phyloP scores from a whole-genome alignment of 2,888 invertebrate species.

The Phaonia tiefii region DNA sequence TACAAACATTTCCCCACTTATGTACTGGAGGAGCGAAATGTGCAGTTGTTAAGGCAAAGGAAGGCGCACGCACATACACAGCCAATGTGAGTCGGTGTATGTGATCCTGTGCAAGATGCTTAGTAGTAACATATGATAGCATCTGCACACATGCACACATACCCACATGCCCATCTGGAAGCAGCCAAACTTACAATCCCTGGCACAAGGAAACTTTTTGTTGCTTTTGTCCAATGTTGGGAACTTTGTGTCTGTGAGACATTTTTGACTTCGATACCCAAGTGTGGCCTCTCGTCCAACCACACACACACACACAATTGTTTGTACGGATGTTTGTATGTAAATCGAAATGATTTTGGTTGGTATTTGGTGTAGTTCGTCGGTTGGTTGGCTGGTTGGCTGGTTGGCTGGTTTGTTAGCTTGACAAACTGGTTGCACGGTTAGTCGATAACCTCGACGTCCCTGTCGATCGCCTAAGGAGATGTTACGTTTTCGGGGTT shows the following conservation, averaged over 20 bases:
- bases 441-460: slow-evolving; percentile 71
- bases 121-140: slow-evolving; percentile 70
- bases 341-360: slow-evolving; percentile 50
- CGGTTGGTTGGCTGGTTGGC: slow-evolving; percentile 45
- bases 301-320: slow-evolving; percentile 10
- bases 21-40: neutral
- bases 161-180: slow-evolving; percentile 26
- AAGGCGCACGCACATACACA: slow-evolving; percentile 41
- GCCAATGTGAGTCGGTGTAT: slow-evolving; percentile 62
- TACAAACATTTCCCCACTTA: neutral
- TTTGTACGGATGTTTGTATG: neutral
- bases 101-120: slow-evolving; percentile 68
- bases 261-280: slow-evolving; percentile 34
- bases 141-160: slow-evolving; percentile 68
- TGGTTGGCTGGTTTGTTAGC: slow-evolving; percentile 72
- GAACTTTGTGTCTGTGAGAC: slow-evolving; percentile 36
- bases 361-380: slow-evolving; percentile 36
- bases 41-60: slow-evolving; percentile 20
- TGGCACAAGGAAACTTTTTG: slow-evolving; percentile 68
- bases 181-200: slow-evolving; percentile 59
- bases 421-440: slow-evolving; percentile 72
- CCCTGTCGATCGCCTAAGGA: slow-evolving; percentile 52
- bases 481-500: slow-evolving; percentile 56
- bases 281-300: slow-evolving; percentile 10
- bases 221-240: slow-evolving; percentile 36